Percentiles rank a stretch among this genome's conserved stretches.
Conservation (phyloP, 2,888 invertebrate species). For the Marronus borbonicus region DNA sequence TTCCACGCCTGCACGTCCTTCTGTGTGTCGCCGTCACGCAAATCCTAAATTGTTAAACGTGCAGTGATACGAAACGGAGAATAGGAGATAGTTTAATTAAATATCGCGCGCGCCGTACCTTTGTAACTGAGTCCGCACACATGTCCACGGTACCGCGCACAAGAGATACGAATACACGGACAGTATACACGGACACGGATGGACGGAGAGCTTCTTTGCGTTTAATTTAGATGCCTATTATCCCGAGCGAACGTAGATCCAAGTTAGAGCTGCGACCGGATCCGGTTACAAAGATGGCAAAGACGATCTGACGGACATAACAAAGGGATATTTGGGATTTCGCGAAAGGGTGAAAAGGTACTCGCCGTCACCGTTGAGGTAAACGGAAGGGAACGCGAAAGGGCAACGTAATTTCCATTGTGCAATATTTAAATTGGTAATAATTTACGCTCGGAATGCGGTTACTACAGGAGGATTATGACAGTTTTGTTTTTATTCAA, state of each 20-base stretch:
- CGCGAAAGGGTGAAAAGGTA: slow-evolving; percentile 35
- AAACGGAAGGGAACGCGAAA: slow-evolving; percentile 16
- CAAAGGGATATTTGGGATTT: slow-evolving; percentile 46
- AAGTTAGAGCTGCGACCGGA: slow-evolving; percentile 37
- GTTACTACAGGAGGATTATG: too few relatives aligned
- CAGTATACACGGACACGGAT: slow-evolving; percentile 5
- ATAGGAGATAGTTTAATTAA: slow-evolving; percentile 41
- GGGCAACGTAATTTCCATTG: slow-evolving; percentile 17
- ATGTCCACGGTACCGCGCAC: neutral
- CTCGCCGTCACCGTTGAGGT: slow-evolving; percentile 17
- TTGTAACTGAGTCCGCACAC: slow-evolving; percentile 33
- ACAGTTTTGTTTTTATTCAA: too few relatives aligned
- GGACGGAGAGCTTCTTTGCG: slow-evolving; percentile 38
- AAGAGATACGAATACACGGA: slow-evolving; percentile 5
- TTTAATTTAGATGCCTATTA: slow-evolving; percentile 47
- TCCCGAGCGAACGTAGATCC: slow-evolving; percentile 18
- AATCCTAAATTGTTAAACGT: slow-evolving; percentile 38
- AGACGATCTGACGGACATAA: slow-evolving; percentile 36
- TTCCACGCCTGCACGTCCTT: slow-evolving; percentile 6
- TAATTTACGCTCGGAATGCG: neutral
- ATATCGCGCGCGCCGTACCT: slow-evolving; percentile 40
- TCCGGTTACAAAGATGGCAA: slow-evolving; percentile 42
- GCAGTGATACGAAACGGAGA: slow-evolving; percentile 24
- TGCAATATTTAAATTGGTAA: slow-evolving; percentile 15
- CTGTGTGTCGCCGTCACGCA: slow-evolving; percentile 23